A percentile compares a stretch with the other conserved stretches of the same genome.
Evolutionary conservation across 2,113 vertebrate species (phyloP).

Genomic region (Heteronetta atricapilla): DNA sequence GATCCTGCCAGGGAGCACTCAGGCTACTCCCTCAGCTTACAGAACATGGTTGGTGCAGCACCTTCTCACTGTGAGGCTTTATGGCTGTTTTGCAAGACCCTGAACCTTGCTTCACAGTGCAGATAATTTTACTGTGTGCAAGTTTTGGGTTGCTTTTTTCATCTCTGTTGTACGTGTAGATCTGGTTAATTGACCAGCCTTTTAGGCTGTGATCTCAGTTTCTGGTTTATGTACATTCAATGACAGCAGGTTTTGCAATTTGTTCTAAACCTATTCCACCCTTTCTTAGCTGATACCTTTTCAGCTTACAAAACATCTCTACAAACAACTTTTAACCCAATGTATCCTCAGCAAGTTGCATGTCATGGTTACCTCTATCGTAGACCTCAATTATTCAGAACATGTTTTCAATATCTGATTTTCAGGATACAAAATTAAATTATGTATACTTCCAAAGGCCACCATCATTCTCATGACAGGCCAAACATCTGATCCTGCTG

Average conservation of each 20-base stretch:
- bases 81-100: not conserved
- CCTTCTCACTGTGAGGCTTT: not conserved
- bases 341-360: not conserved
- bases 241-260: not conserved
- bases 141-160: not conserved
- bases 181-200: not conserved
- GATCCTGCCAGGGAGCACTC: no score
- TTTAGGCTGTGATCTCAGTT: not conserved
- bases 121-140: not conserved
- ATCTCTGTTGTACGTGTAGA: not conserved
- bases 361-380: not conserved
- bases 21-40: not conserved
- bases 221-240: not conserved
- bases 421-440: not conserved
- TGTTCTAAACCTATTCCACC: not conserved
- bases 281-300: not conserved
- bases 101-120: not conserved
- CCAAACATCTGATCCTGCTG: not conserved
- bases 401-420: not conserved
- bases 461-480: not conserved
- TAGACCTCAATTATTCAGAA: not conserved
- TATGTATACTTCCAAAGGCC: not conserved
- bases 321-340: not conserved
- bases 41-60: not conserved
- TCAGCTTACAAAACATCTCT: not conserved